Percentiles rank a stretch among this genome's conserved stretches.
phyloP scores from a whole-genome alignment of 2,113 vertebrate species.

The Esox niger region DNA sequence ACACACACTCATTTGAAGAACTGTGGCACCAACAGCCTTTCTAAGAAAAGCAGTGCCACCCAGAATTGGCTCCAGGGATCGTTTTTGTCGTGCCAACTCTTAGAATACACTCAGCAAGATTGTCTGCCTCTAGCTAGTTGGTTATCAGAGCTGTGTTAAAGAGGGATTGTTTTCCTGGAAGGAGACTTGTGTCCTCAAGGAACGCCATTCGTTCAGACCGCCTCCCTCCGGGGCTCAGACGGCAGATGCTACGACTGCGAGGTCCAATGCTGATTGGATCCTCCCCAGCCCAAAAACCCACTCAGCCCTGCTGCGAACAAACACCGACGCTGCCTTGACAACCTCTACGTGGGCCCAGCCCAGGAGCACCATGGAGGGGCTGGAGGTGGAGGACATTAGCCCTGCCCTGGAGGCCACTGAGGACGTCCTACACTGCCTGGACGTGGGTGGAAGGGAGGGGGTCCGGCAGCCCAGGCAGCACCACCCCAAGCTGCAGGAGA shows the following conservation, averaged over 20 bases:
- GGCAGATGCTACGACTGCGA: constrained; percentile 31
- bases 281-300: not conserved
- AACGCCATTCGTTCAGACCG: constrained; percentile 19
- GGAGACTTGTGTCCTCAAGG: constrained; percentile 20
- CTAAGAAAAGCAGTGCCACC: not conserved
- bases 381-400: constrained; percentile 94
- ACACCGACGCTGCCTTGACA: not conserved
- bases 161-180: constrained; percentile 36
- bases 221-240: constrained; percentile 30
- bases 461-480: constrained; percentile 52
- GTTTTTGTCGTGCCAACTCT: too few relatives aligned
- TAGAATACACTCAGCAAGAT: constrained; percentile 16
- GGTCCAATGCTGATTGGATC: constrained; percentile 25
- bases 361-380: constrained; percentile 59
- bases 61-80: constrained; percentile 13
- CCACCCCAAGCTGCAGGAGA: constrained; percentile 67
- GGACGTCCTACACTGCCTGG: constrained; percentile 88
- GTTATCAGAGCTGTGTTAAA: constrained; percentile 22
- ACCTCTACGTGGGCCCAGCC: not conserved
- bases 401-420: constrained; percentile 96
- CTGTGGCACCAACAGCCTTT: not conserved
- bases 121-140: constrained; percentile 18
- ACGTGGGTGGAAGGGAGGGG: constrained; percentile 58
- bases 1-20: not conserved
- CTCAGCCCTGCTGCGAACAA: not conserved